Conservation (phyloP, 2,888 invertebrate genomes). For the Dicycla oo region DNA sequence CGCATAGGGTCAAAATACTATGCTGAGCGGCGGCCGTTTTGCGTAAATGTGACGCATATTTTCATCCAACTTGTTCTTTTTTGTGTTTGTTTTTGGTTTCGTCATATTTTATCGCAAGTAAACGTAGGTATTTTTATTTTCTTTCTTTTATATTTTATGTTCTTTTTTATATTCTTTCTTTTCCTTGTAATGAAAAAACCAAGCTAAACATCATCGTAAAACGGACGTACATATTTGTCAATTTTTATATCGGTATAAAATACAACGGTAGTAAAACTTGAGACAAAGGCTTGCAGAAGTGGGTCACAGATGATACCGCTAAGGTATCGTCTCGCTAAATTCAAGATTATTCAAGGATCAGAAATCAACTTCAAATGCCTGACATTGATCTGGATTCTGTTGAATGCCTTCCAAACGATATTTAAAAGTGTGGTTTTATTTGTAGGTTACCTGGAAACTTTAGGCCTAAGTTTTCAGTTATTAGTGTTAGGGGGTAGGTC, state of each 20-base stretch:
- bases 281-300: constrained; percentile 21
- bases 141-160: too few species aligned
- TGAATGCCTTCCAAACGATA: not conserved
- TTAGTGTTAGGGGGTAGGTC: not conserved
- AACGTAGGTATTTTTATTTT: too few species aligned
- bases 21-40: too few species aligned
- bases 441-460: not conserved
- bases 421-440: not conserved
- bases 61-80: too few species aligned
- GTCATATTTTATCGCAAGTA: too few species aligned
- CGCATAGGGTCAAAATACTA: too few species aligned
- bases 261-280: constrained; percentile 14
- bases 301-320: constrained; percentile 43
- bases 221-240: not conserved
- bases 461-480: not conserved
- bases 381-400: not conserved
- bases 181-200: not conserved
- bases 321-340: not conserved
- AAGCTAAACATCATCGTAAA: constrained; percentile 13
- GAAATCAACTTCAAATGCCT: not conserved
- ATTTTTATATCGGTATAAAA: constrained; percentile 25
- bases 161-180: not conserved
- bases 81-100: too few species aligned
- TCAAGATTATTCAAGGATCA: not conserved
- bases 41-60: too few species aligned